Base-by-base conservation (phyloP, 1,140 invertebrate species). In the Triops cancriformis region DNA sequence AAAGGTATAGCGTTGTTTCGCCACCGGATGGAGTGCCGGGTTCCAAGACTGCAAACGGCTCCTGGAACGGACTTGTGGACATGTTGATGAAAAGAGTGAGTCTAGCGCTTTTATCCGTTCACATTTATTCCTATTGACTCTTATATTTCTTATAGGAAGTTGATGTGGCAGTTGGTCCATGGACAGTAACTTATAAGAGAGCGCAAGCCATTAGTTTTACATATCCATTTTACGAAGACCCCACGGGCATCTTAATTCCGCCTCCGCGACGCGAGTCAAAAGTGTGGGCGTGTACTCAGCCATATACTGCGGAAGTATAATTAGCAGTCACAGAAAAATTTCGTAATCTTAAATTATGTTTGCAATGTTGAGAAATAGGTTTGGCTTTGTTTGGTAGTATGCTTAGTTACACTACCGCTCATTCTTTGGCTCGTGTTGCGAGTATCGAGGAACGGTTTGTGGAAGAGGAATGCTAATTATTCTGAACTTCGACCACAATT, bases 211-310 rank as follows among this genome's bases (percentile, higher is more conserved):
- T 76, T 26, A 31, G 42, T 42, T 76, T 76, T 31, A 76, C 74
- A 1, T 26, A 26, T 18, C 45, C 74, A 14, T 76, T 76, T 45
- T 76, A 43, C 23, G 74, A 76, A 42, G 74, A 76, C 12, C 74
- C 74, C n/a, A 27, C 45, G 18, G 74, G 74, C 1, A 76, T 76
- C 37, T 27, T 76, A 41, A 76, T 76, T 11, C 74, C 74, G 26
- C 37, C 74, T 31, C 74, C 74, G 14, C 75, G 73, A 5, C 79
- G 79, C 72, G 78, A 80, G 10, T 80, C 80, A 51, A 82, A 83
- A 75, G 74, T 83, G 14, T 78, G 80, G 1, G 82, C 83, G 18
- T 81, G 83, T 43, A 81, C 82, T 9, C 64, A 81, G 51, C 83
- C 83, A 27, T 82, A 83, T 73, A 77, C 79, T 11, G 75, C 74